Conservation (phyloP, 2,797 vertebrate genomes). For the Pristis pectinata region DNA sequence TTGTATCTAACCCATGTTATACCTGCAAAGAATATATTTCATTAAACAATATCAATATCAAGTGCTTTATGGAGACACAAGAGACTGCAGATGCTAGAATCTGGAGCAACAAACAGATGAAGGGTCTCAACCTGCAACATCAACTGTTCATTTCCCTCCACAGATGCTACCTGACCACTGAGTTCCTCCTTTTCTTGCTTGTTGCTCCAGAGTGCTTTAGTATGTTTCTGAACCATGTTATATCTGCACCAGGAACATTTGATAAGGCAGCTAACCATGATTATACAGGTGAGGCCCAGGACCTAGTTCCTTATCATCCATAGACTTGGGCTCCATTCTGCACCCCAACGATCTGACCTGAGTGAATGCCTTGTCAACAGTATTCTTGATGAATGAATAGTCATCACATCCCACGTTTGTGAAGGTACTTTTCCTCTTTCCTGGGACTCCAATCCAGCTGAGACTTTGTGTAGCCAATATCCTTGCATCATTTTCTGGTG, state of each 20-base stretch:
- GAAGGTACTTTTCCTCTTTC: background rate
- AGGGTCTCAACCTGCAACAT: too few relatives aligned
- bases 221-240: background rate
- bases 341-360: too few relatives aligned
- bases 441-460: background rate
- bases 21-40: background rate
- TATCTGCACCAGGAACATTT: background rate
- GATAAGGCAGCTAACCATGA: background rate
- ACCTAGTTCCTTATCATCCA: background rate
- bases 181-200: too few relatives aligned
- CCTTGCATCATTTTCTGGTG: background rate
- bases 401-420: too few relatives aligned
- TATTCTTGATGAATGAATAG: background rate
- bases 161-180: too few relatives aligned
- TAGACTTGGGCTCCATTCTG: too few relatives aligned
- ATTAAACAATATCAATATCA: background rate
- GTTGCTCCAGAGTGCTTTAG: background rate
- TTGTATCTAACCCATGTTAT: background rate
- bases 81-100: too few relatives aligned
- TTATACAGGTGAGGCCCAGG: too few relatives aligned
- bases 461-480: background rate
- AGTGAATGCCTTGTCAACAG: too few relatives aligned
- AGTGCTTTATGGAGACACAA: too few relatives aligned
- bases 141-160: too few relatives aligned
- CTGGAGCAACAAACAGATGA: too few relatives aligned